phyloP scores from a whole-genome alignment of 2,113 vertebrate genomes.

The Mobula hypostoma region DNA sequence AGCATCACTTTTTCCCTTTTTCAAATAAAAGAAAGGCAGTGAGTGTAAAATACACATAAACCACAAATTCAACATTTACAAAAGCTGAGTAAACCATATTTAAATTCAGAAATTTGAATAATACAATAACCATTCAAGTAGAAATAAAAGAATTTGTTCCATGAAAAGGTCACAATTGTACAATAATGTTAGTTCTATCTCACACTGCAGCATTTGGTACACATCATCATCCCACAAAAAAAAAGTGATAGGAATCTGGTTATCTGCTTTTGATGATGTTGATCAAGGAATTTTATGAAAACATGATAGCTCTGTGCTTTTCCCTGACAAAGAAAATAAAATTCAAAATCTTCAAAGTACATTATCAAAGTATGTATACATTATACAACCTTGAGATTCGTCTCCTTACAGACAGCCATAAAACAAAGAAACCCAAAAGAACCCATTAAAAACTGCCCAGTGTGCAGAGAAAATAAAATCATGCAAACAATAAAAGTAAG shows the following conservation, averaged over 20 bases:
- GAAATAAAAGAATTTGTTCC: not conserved
- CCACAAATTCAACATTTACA: not conserved
- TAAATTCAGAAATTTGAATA: not conserved
- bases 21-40: not conserved
- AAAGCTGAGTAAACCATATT: not conserved
- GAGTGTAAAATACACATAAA: not conserved
- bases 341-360: too few relatives aligned
- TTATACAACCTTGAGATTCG: too few relatives aligned
- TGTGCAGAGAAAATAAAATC: too few relatives aligned
- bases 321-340: not conserved
- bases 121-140: not conserved
- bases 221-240: too few relatives aligned
- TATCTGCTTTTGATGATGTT: not conserved
- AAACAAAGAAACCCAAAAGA: too few relatives aligned
- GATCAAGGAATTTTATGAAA: not conserved
- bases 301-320: not conserved
- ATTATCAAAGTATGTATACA: too few relatives aligned
- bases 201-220: not conserved
- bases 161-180: not conserved
- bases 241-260: not conserved
- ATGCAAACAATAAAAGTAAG: too few relatives aligned
- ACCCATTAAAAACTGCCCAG: too few relatives aligned
- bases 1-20: not conserved
- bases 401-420: too few relatives aligned
- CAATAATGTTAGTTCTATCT: not conserved